Percentiles rank a stretch among this genome's conserved stretches.
Evolutionary conservation across 2,113 vertebrate genomes (phyloP).

Genomic region (Calypte anna): DNA sequence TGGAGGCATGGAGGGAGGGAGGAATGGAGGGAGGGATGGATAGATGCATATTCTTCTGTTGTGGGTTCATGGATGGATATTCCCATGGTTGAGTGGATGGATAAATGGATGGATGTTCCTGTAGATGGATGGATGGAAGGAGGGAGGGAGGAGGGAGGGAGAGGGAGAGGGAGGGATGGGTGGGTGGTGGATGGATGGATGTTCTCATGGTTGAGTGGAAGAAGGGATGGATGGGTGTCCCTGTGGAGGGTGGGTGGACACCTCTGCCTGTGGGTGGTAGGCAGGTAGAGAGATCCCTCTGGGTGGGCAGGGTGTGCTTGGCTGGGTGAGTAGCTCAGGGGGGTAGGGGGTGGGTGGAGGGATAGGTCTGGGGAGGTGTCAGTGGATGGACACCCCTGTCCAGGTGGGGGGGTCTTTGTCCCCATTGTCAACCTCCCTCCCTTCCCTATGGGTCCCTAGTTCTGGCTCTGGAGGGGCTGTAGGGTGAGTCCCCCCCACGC

Average conservation of each 20-base stretch:
- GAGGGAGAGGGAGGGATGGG: too few species aligned
- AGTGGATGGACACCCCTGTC: neutral
- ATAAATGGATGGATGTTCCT: too few species aligned
- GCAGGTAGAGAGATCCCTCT: too few species aligned
- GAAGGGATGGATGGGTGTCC: neutral
- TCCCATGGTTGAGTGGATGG: neutral
- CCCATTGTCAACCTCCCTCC: neutral
- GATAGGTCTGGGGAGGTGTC: neutral
- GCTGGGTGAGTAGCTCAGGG: too few species aligned
- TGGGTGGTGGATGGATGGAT: neutral
- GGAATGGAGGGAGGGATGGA: neutral
- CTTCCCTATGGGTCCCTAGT: fast-evolving
- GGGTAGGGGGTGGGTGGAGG: fast-evolving
- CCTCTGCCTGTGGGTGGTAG: neutral
- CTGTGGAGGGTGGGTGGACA: too few species aligned
- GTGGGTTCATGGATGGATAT: too few species aligned
- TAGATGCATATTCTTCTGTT: too few species aligned
- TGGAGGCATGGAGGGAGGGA: neutral
- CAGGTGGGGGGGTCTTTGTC: neutral
- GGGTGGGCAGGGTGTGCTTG: neutral
- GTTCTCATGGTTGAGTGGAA: fast-evolving
- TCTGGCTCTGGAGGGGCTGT: neutral
- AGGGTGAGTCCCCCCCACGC: neutral
- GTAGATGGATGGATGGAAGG: too few species aligned
- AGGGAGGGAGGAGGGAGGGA: too few species aligned